Conservation (phyloP, 2,797 vertebrate genomes). For the Sphenodon punctatus region DNA sequence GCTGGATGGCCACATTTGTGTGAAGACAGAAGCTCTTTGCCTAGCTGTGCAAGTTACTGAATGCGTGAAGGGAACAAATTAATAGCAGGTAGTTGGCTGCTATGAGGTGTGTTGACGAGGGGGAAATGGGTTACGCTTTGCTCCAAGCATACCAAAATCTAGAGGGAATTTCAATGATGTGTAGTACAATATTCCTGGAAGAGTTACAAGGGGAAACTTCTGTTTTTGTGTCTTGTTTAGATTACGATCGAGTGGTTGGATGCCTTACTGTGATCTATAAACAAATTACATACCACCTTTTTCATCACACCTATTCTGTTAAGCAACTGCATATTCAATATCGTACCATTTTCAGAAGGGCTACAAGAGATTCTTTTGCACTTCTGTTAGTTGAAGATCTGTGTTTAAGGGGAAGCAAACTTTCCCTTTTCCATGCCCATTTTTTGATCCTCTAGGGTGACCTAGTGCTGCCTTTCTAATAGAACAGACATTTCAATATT, state of each 20-base stretch:
- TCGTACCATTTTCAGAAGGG: too few relatives aligned
- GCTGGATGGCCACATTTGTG: fast-evolving
- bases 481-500: too few relatives aligned
- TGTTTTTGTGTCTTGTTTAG: neutral
- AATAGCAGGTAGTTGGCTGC: too few relatives aligned
- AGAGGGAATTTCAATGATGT: neutral
- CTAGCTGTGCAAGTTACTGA: neutral
- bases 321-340: too few relatives aligned
- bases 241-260: neutral
- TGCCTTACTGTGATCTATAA: neutral
- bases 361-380: too few relatives aligned
- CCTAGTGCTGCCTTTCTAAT: too few relatives aligned
- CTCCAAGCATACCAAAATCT: neutral
- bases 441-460: too few relatives aligned
- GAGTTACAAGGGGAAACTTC: neutral
- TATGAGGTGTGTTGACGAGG: fast-evolving
- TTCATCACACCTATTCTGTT: neutral
- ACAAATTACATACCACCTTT: neutral
- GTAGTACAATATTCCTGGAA: neutral
- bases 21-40: neutral
- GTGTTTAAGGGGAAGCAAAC: too few relatives aligned
- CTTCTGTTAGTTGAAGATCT: too few relatives aligned
- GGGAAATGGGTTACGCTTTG: neutral
- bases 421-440: too few relatives aligned
- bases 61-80: neutral